Conservation (phyloP, 2,113 vertebrate genomes). For the Crotalus horridus region DNA sequence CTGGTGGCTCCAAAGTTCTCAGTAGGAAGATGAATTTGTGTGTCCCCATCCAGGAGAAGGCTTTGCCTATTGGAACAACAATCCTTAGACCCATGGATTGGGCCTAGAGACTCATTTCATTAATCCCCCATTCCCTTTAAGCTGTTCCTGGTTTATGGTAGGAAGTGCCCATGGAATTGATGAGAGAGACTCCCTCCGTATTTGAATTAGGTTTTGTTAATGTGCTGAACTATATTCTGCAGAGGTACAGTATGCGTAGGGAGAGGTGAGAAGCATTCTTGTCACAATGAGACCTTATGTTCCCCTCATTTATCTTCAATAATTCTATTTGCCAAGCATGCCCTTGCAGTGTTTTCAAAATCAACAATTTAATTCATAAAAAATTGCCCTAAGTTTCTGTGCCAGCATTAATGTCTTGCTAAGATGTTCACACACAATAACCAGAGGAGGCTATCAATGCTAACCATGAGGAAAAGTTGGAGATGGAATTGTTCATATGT, state of each 20-base stretch:
- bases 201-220: background rate
- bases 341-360: constrained; percentile 75
- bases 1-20: background rate
- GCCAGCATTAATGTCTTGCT: constrained; percentile 72
- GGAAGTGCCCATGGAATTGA: background rate
- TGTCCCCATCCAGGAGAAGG: background rate
- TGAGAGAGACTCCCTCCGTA: background rate
- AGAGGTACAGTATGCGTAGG: constrained; percentile 66
- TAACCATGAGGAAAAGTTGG: constrained; percentile 67
- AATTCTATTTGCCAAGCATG: constrained; percentile 83
- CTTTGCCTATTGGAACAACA: background rate
- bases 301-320: constrained; percentile 81
- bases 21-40: background rate
- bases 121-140: background rate
- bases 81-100: background rate
- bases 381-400: constrained; percentile 77
- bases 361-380: constrained; percentile 71
- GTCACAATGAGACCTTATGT: constrained; percentile 80
- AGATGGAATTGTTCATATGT: constrained; percentile 67
- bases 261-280: constrained; percentile 74
- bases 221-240: background rate
- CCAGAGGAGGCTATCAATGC: constrained; percentile 67
- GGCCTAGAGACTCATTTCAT: background rate
- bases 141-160: background rate
- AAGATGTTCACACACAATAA: constrained; percentile 74